Percentiles rank a stretch among this genome's conserved stretches.
Conservation (phyloP, 2,113 vertebrate species). For the Chitala chitala region DNA sequence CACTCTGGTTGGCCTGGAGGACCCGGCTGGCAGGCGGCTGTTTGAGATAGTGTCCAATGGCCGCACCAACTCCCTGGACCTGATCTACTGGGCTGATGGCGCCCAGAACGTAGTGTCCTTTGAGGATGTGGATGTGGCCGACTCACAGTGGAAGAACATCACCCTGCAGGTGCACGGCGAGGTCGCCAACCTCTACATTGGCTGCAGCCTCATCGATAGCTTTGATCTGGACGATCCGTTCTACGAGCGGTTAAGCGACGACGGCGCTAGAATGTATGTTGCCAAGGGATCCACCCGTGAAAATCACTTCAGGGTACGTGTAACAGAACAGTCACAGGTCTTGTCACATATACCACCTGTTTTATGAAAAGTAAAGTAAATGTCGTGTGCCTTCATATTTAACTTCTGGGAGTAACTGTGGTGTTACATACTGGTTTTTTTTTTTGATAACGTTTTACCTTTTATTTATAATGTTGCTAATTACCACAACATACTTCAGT, state of each 20-base stretch:
- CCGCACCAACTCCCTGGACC: constrained; percentile 83
- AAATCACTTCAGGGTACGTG: constrained; percentile 86
- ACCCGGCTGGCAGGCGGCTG: constrained; percentile 67
- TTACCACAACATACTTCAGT: too few relatives aligned
- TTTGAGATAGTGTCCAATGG: constrained; percentile 93
- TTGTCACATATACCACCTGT: too few relatives aligned
- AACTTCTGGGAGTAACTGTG: too few relatives aligned
- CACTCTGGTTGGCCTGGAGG: constrained; percentile 79
- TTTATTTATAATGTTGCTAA: too few relatives aligned
- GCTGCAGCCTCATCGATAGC: constrained; percentile 87
- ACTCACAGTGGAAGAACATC: constrained; percentile 92
- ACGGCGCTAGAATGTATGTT: constrained; percentile 80
- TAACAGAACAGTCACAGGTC: too few relatives aligned
- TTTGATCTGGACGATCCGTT: constrained; percentile 88
- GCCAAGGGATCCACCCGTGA: constrained; percentile 79
- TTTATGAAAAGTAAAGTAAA: too few relatives aligned
- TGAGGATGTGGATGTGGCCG: constrained; percentile 88
- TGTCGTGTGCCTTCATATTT: too few relatives aligned
- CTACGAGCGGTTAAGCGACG: constrained; percentile 75
- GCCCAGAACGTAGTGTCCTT: constrained; percentile 76
- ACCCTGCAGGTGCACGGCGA: constrained; percentile 83
- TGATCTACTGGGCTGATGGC: constrained; percentile 81
- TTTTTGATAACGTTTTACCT: too few relatives aligned
- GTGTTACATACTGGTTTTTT: too few relatives aligned
- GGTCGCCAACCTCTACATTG: constrained; percentile 81